These are phyloP conservation scores for Bruchidius siliquastri DNA, from an alignment of 2,888 invertebrate species.

Conservation along the genomic window DNA sequence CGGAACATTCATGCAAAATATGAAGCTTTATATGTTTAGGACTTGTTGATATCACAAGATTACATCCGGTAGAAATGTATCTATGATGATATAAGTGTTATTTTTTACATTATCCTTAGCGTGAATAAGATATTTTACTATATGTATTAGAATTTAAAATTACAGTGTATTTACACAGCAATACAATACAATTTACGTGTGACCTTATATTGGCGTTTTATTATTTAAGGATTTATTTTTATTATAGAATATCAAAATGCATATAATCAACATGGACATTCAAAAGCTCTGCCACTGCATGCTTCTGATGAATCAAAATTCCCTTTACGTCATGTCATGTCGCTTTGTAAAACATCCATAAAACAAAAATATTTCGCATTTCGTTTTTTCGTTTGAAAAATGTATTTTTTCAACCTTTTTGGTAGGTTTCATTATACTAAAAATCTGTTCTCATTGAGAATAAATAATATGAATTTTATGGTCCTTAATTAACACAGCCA, in stretches of 20 bases:
- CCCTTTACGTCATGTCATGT: too few species aligned
- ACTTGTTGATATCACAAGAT: slow-evolving; percentile 20
- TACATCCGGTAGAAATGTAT: slow-evolving; percentile 21
- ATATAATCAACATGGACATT: not conserved
- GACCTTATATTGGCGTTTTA: slow-evolving; percentile 10
- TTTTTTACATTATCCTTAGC: slow-evolving; percentile 4
- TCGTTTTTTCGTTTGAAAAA: too few species aligned
- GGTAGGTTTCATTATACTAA: too few species aligned
- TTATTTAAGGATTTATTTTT: slow-evolving; percentile 5
- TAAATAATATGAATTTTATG: too few species aligned
- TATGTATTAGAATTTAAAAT: not conserved
- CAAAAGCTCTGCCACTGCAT: too few species aligned
- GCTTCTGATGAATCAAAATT: too few species aligned
- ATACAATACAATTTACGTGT: slow-evolving; percentile 26
- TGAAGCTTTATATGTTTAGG: not conserved
- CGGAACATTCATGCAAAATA: not conserved
- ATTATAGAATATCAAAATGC: not conserved
- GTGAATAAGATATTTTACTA: not conserved
- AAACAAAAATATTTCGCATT: too few species aligned
- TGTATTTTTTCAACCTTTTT: too few species aligned
- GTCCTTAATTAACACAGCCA: too few species aligned
- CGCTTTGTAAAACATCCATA: too few species aligned
- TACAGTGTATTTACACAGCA: not conserved
- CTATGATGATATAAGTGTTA: slow-evolving; percentile 6
- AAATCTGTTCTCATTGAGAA: too few species aligned